Percentiles rank a stretch among this genome's conserved stretches.
These are phyloP conservation scores for Haliclystus octoradiatus DNA, from an alignment of 30 jellyfish, hydroid and myxozoan genomes.

Conservation along the genomic window DNA sequence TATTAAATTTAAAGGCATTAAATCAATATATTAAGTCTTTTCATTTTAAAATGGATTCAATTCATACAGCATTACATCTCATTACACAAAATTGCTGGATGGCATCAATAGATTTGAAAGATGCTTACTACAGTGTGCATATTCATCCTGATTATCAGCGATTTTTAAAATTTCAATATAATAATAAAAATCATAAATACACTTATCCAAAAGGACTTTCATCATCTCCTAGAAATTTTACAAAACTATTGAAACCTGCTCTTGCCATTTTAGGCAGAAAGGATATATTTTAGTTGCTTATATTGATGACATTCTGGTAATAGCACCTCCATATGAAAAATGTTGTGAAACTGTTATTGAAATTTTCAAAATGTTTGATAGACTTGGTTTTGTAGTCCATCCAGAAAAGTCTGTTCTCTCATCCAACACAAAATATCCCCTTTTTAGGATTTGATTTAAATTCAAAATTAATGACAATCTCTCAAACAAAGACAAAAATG, in stretches of 20 bases:
- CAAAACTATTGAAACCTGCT: conserved; percentile 1
- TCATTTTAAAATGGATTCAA: too few species aligned
- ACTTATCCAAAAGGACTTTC: neutral
- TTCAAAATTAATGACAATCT: neutral
- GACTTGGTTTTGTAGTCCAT: conserved; percentile 4
- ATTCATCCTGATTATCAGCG: conserved; percentile 4
- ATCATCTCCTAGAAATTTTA: neutral
- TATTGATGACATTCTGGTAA: conserved; percentile 1
- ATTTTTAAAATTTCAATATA: neutral
- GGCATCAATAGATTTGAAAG: neutral
- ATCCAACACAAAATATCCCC: neutral
- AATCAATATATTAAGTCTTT: neutral
- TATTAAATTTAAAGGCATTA: neutral
- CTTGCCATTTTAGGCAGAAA: neutral
- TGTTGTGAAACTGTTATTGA: neutral
- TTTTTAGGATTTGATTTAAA: neutral
- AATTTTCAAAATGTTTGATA: neutral
- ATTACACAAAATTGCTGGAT: conserved; percentile 2
- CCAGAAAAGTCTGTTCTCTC: too few species aligned
- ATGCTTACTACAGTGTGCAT: conserved; percentile 4
- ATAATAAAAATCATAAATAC: neutral
- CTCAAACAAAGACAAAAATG: neutral
- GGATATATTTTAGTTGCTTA: conserved; percentile 1
- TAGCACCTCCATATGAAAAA: neutral
- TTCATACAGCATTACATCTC: conserved; percentile 2